phyloP scores from a whole-genome alignment of 2,113 vertebrate genomes.

The Odontesthes bonariensis region DNA sequence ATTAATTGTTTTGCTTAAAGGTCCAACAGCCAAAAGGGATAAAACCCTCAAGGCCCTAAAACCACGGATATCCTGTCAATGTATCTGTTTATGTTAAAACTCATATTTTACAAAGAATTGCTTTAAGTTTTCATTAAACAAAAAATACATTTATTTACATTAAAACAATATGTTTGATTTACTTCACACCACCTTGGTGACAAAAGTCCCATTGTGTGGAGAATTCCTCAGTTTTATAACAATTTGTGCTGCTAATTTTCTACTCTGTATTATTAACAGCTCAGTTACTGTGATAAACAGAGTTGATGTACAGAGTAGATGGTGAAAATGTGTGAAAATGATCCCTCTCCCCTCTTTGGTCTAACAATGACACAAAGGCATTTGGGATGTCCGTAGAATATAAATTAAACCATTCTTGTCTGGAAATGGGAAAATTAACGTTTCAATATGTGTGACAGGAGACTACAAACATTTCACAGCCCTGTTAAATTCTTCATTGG shows the following conservation, averaged over 20 bases:
- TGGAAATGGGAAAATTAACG: neutral
- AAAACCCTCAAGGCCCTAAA: too few species aligned
- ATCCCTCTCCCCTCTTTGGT: neutral
- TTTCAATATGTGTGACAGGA: neutral
- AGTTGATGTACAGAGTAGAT: neutral
- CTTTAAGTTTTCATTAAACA: too few species aligned
- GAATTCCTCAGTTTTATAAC: neutral
- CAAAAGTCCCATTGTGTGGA: neutral
- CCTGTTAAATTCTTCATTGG: conserved; percentile 20
- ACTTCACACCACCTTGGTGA: too few species aligned
- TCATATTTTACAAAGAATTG: too few species aligned
- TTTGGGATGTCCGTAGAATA: neutral
- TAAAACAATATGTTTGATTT: too few species aligned
- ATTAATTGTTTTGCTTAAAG: neutral
- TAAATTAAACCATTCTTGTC: neutral
- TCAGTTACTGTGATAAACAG: too few species aligned
- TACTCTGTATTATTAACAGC: neutral
- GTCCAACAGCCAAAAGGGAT: neutral
- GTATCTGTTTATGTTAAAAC: too few species aligned
- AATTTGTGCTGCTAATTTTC: neutral
- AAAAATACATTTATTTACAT: too few species aligned
- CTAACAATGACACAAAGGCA: neutral
- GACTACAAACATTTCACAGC: neutral
- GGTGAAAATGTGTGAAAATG: neutral
- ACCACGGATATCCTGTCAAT: too few species aligned